Evolutionary conservation across 2,797 vertebrate genomes (phyloP).

Genomic region (Chaetophractus vellerosus): DNA sequence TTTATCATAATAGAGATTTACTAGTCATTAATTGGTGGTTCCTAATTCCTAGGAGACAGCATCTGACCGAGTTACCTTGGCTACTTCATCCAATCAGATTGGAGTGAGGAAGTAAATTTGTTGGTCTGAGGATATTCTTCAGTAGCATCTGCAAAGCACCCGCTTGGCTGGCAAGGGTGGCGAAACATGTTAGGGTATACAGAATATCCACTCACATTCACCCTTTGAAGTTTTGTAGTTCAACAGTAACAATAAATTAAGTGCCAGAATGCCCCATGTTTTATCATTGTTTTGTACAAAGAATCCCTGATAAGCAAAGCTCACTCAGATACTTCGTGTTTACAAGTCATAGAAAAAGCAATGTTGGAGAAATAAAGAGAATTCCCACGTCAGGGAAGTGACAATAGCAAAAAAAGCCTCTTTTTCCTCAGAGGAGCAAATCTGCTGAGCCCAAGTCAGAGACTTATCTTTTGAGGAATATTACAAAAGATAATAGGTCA

Average conservation of each 20-base stretch:
- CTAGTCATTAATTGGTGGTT: background rate
- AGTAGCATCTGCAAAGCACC: background rate
- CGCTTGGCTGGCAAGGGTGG: background rate
- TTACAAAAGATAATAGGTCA: constrained; percentile 79
- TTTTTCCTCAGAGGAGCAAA: constrained; percentile 72
- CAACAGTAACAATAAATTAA: background rate
- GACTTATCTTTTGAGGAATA: constrained; percentile 83
- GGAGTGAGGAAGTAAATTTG: background rate
- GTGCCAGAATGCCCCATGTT: background rate
- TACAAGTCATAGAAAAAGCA: constrained; percentile 58
- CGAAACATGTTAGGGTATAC: background rate
- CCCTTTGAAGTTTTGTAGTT: background rate
- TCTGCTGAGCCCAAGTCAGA: constrained; percentile 64
- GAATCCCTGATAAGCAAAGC: constrained; percentile 72
- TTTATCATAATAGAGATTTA: background rate
- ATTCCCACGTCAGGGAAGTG: constrained; percentile 15
- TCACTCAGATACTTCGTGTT: constrained; percentile 70
- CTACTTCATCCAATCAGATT: too few relatives aligned
- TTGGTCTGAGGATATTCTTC: background rate
- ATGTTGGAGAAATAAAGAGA: background rate
- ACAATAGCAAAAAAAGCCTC: constrained; percentile 69
- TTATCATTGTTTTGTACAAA: constrained; percentile 64
- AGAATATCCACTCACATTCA: background rate
- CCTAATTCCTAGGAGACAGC: background rate
- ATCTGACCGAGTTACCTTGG: background rate